Evolutionary conservation across 1,140 invertebrate species (phyloP), one percentile per base, ranked within the genome.

Genomic region (Cherax destructor): DNA sequence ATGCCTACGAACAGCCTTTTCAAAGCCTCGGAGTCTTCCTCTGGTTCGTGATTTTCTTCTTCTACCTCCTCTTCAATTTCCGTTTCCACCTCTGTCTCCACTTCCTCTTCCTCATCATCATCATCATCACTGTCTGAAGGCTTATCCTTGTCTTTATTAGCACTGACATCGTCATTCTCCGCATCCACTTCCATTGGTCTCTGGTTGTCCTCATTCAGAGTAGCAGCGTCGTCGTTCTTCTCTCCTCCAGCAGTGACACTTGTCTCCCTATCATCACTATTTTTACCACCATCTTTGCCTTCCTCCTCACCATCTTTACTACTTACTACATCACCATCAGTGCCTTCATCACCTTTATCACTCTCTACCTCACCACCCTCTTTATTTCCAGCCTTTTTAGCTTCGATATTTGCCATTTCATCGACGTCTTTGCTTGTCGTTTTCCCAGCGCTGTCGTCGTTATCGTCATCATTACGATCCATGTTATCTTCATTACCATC

Each of bases 1-100:
- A n/a, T 98, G 98, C 84, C 97, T 97, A 80, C 98, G 95, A 61
- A 97, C 96, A 0, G 98, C 97, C 93, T 98, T 97, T 94, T 99
- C 16, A 98, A 41, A 6, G 87, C 87, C 18, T 94, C 93, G 5
- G 95, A 94, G 47, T 95, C 95, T 56, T 95, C 95, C n/a, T 95
- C 95, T 52, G 90, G 61, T 21, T 88, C 88, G n/a, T 76, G 52
- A 13, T 78, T 49, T 47, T 85, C 81, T 30, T 86, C 83, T 30
- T 91, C 89, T 3, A 86, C 89, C 49, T 91, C 89, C 41, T 79
- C 89, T 56, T 91, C 89, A 6, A 77, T 59, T 30, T 93, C 94
- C 88, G 65, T 83, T 52, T 91, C 88, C 24, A 85, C 83, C 30
- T 91, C 88, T 49, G 30, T 81, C 9, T n/a, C 78, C n/a, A 24